Evolutionary conservation across 2,888 invertebrate species (phyloP).

Genomic region (Plusia festucae): DNA sequence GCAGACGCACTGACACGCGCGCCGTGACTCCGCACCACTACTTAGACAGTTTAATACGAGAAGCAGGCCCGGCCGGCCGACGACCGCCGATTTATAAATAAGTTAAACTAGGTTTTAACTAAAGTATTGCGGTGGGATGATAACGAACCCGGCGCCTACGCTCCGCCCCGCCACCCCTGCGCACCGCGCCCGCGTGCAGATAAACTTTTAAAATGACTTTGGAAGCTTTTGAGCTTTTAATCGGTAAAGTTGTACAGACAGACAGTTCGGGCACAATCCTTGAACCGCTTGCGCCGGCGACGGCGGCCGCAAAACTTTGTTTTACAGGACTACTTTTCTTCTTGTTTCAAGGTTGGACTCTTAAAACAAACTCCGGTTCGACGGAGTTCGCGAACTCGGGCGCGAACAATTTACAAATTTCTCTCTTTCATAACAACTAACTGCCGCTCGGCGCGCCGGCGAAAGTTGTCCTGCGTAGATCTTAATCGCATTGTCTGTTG

Average conservation of each 20-base stretch:
- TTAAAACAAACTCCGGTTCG: constrained; percentile 90
- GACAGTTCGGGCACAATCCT: constrained; percentile 90
- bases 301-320: constrained; percentile 90
- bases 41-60: constrained; percentile 84
- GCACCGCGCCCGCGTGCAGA: constrained; percentile 84
- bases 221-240: constrained; percentile 90
- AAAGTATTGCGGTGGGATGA: constrained; percentile 85
- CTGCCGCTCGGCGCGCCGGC: constrained; percentile 89
- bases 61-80: constrained; percentile 71
- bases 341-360: constrained; percentile 90
- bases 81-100: constrained; percentile 86
- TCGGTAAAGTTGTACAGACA: constrained; percentile 90
- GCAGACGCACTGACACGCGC: constrained; percentile 46
- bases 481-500: constrained; percentile 90
- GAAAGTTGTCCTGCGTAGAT: constrained; percentile 90
- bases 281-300: constrained; percentile 90
- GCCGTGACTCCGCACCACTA: constrained; percentile 64
- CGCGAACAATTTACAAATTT: constrained; percentile 90
- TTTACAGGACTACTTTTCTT: constrained; percentile 90
- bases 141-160: constrained; percentile 83
- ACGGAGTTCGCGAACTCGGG: constrained; percentile 90
- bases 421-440: constrained; percentile 90
- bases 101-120: constrained; percentile 87
- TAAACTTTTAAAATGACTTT: constrained; percentile 90
- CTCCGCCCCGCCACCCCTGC: constrained; percentile 70